These are phyloP conservation scores for Cardinalis cardinalis DNA, from an alignment of 2,113 vertebrate species.

Conservation along the genomic window DNA sequence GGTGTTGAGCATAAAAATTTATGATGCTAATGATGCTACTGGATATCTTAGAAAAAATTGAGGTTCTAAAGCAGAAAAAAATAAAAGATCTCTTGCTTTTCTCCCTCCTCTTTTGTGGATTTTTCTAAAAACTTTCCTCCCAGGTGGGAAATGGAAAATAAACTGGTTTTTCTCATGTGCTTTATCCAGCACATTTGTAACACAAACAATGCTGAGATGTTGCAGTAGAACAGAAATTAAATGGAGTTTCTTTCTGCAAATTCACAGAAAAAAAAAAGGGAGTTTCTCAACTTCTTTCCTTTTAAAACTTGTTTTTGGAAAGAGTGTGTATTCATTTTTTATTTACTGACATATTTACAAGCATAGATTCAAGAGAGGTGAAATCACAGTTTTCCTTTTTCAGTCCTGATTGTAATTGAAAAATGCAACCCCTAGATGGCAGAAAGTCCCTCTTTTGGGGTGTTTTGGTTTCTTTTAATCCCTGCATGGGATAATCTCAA, in stretches of 20 bases:
- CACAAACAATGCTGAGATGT: neutral
- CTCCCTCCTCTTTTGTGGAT: neutral
- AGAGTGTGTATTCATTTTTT: fast-evolving
- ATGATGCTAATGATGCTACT: neutral
- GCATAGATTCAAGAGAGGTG: too few relatives aligned
- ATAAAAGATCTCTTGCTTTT: fast-evolving
- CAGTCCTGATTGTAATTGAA: neutral
- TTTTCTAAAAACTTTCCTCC: neutral
- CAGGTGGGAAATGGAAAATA: neutral
- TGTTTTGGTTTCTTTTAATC: neutral
- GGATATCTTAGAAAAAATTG: neutral
- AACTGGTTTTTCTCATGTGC: neutral
- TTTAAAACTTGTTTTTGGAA: neutral
- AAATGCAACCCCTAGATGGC: constrained; percentile 43
- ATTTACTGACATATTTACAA: fast-evolving
- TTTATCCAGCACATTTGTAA: neutral
- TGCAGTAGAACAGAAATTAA: neutral
- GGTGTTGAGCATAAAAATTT: neutral
- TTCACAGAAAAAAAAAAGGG: neutral
- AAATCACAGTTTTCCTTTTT: neutral
- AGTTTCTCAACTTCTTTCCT: fast-evolving
- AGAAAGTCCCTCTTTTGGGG: neutral
- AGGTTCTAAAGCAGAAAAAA: neutral
- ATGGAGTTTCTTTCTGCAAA: neutral
- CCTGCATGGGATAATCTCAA: neutral